These are phyloP conservation scores for Meles meles DNA, from an alignment of 2,113 vertebrate species.

Conservation along the genomic window DNA sequence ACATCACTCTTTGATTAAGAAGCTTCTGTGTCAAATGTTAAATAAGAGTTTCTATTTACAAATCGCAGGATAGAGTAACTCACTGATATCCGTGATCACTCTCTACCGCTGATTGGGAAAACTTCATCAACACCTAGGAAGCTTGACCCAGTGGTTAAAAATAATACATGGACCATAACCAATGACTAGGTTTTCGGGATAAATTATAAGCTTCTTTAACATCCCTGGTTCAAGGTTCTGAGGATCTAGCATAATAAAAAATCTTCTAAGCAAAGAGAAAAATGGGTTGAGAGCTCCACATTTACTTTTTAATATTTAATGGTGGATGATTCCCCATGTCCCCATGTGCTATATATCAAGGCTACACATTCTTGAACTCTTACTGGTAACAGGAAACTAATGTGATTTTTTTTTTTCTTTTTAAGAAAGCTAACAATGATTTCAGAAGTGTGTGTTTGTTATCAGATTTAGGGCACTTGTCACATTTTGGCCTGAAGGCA, in stretches of 20 bases:
- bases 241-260: neutral
- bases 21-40: neutral
- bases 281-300: neutral
- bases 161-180: neutral
- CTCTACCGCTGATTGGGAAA: neutral
- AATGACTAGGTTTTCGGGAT: neutral
- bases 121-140: neutral
- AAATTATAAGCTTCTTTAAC: neutral
- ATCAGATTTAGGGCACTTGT: slow-evolving; percentile 83
- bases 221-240: neutral
- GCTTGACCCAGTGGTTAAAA: neutral
- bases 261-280: neutral
- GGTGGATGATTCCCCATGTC: neutral
- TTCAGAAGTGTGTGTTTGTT: slow-evolving; percentile 82
- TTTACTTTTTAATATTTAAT: slow-evolving; percentile 56
- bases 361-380: slow-evolving; percentile 62
- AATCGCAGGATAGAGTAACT: neutral
- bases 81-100: neutral
- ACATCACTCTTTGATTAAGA: neutral
- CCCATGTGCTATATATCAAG: slow-evolving; percentile 40
- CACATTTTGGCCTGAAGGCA: slow-evolving; percentile 78
- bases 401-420: slow-evolving; percentile 68
- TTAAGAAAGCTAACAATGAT: slow-evolving; percentile 76
- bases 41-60: neutral
- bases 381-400: slow-evolving; percentile 74